Percentiles rank a stretch among this genome's conserved stretches.
Evolutionary conservation across 2,113 vertebrate species (phyloP).

Genomic region (Brevimyrus niger): DNA sequence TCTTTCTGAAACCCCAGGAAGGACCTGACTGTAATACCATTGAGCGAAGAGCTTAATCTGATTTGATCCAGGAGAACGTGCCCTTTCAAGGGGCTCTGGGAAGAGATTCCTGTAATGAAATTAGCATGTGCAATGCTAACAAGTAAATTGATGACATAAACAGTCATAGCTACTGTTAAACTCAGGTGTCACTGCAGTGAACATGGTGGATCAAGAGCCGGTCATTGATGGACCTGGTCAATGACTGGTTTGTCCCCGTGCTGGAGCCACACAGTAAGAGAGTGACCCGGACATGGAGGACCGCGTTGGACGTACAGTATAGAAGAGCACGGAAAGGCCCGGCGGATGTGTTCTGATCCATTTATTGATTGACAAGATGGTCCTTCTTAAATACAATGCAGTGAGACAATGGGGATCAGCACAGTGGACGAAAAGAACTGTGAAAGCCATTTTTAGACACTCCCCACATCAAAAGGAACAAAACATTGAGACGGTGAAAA

Average conservation of each 20-base stretch:
- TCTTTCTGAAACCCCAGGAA: neutral
- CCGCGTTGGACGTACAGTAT: neutral
- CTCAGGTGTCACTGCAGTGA: neutral
- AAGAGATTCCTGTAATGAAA: neutral
- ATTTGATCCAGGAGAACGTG: neutral
- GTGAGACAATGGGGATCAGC: slow-evolving; percentile 38
- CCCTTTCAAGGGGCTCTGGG: neutral
- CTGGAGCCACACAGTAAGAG: neutral
- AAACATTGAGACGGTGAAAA: slow-evolving; percentile 12
- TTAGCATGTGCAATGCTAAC: neutral
- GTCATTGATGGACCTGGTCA: neutral
- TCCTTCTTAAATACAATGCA: slow-evolving; percentile 40
- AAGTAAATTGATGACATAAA: neutral
- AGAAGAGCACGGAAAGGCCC: neutral
- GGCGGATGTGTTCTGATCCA: slow-evolving; percentile 37
- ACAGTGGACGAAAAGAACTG: slow-evolving; percentile 45
- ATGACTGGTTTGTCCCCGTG: neutral
- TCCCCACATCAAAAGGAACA: neutral
- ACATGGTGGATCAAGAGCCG: neutral
- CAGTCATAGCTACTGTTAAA: neutral
- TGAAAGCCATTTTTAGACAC: slow-evolving; percentile 25
- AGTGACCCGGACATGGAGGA: neutral
- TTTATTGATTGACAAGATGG: slow-evolving; percentile 44
- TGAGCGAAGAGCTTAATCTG: neutral
- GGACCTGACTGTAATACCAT: neutral